Evolutionary conservation across 2,113 vertebrate species (phyloP), one percentile per base, ranked within the genome.

Genomic region (Pitta sordida): DNA sequence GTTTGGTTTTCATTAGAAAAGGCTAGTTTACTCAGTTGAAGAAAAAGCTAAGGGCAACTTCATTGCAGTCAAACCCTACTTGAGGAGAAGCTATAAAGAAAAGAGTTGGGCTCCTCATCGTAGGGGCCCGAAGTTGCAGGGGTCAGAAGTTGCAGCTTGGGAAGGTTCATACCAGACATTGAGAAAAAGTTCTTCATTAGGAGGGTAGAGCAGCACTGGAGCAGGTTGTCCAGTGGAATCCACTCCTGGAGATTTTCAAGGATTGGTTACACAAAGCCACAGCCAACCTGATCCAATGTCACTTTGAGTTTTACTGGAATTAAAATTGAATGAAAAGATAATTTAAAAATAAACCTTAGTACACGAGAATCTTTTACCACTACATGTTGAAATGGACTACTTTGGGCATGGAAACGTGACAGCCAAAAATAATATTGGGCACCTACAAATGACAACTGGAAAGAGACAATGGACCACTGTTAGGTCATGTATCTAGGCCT

Each of bases 31-130:
- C 27, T n/a, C 43, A 39, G 27, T 52, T 88, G 39, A 73, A 71
- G 20, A 21, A 49, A 53, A 59, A 4, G n/a, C 13, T 51, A 24
- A 53, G 24, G 48, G 29, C 43, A 75, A 58, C 19, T 22, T 69
- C 19, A 36, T 9, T 39, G n/a, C 46, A 84, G n/a, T 22, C 83
- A 76, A 64, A 55, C 10, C 13, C 36, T 37, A 0, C 14, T 19
- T 60, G 46, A 90, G 83, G 21, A 13, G 18, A 18, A 65, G 41
- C 39, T 75, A 24, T 34, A 58, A 74, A 53, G 27, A 30, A 21
- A 82, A 3, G 37, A 36, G 27, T 17, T 77, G 52, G 26, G 32
- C 21, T 55, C 13, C 41, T 69, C 1, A 1, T 49, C 6, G 0
- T 73, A 56, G 34, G 34, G 22, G 10, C 26, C 63, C 59, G 51